Conservation (phyloP, 1,140 invertebrate species). For the Euglossa dilemma region DNA sequence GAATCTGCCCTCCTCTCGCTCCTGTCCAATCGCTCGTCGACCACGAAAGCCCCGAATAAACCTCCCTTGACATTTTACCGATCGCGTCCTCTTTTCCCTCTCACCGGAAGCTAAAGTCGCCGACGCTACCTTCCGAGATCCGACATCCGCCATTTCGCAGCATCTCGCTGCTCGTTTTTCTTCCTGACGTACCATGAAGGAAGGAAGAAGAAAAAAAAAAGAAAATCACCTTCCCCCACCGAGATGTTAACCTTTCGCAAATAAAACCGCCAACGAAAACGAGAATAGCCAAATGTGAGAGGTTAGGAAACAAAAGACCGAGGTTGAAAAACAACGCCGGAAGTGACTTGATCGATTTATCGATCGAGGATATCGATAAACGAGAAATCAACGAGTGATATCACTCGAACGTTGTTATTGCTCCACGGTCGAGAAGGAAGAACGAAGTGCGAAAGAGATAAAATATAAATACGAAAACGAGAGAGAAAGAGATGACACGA, state of each 20-base stretch:
- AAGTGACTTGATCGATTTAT: too few relatives aligned
- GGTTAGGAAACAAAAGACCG: not conserved
- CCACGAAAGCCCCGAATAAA: not conserved
- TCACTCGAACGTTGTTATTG: too few relatives aligned
- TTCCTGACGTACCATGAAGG: too few relatives aligned
- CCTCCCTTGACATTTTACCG: not conserved
- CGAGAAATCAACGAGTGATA: not conserved
- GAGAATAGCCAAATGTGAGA: not conserved
- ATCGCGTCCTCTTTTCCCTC: not conserved
- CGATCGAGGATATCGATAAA: too few relatives aligned
- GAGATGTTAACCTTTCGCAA: not conserved
- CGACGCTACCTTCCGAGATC: not conserved
- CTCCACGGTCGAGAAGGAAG: too few relatives aligned
- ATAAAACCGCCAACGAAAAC: not conserved
- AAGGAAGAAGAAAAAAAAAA: too few relatives aligned
- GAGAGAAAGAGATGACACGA: too few relatives aligned
- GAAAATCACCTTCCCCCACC: not conserved
- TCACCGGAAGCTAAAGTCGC: not conserved
- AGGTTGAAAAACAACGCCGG: not conserved
- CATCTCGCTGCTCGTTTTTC: not conserved
- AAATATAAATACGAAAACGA: too few relatives aligned
- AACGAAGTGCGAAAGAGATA: too few relatives aligned
- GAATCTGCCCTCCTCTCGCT: too few relatives aligned
- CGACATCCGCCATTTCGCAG: not conserved
- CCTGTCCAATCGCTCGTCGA: too few relatives aligned